These are phyloP conservation scores for Turnix velox DNA, from an alignment of 2,113 vertebrate species.

Conservation along the genomic window DNA sequence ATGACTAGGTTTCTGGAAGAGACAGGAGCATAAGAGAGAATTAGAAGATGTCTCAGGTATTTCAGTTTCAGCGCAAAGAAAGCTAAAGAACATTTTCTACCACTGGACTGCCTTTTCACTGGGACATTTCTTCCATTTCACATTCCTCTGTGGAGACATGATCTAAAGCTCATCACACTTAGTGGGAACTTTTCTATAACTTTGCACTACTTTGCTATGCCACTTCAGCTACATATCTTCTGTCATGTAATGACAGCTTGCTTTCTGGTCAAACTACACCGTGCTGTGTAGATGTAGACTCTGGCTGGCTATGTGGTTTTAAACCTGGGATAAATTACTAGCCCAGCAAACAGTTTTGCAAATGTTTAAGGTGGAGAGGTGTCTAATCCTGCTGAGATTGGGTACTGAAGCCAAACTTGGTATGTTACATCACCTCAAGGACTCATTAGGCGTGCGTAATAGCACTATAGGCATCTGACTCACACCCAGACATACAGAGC, in stretches of 20 bases:
- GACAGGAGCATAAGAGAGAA: not conserved
- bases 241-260: not conserved
- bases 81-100: not conserved
- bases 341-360: not conserved
- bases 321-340: not conserved
- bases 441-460: rapidly evolving
- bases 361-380: not conserved
- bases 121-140: not conserved
- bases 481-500: rapidly evolving
- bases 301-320: not conserved
- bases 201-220: not conserved
- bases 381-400: not conserved
- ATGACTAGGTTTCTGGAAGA: not conserved
- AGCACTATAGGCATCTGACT: not conserved
- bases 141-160: not conserved
- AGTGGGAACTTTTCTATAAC: not conserved
- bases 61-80: not conserved
- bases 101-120: not conserved
- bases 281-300: not conserved
- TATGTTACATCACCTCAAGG: not conserved
- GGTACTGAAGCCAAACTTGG: not conserved
- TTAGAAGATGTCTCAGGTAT: not conserved
- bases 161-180: not conserved
- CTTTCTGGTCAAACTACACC: not conserved
- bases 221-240: not conserved